Evolutionary conservation across 2,797 vertebrate species (phyloP).

Genomic region (Scarus forsteni): DNA sequence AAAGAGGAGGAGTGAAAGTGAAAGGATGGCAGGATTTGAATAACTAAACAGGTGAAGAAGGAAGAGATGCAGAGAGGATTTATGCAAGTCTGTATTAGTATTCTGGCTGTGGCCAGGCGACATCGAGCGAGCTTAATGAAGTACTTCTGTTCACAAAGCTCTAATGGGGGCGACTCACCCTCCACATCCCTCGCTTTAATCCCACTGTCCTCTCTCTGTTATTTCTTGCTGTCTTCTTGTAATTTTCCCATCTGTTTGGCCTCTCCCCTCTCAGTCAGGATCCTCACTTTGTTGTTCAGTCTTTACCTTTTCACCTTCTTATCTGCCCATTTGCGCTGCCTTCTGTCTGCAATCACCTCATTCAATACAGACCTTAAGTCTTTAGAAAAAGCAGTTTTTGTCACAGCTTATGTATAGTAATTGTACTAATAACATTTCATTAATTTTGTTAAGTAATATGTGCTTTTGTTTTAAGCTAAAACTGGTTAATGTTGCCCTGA

Average conservation of each 20-base stretch:
- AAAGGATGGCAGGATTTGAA: neutral
- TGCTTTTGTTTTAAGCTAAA: too few relatives aligned
- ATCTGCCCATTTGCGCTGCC: conserved; percentile 22
- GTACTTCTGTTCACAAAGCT: conserved; percentile 58
- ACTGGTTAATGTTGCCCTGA: too few relatives aligned
- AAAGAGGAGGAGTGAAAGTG: neutral
- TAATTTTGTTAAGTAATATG: too few relatives aligned
- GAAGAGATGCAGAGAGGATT: conserved; percentile 2
- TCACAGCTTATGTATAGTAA: too few relatives aligned
- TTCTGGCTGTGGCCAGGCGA: conserved; percentile 24
- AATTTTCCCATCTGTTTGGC: conserved; percentile 28
- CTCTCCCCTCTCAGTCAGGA: conserved; percentile 4
- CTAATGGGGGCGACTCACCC: conserved; percentile 44
- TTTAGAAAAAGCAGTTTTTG: too few relatives aligned
- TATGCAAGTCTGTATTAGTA: conserved; percentile 44
- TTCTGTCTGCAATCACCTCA: neutral
- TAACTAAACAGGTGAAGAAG: neutral
- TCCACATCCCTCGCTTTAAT: conserved; percentile 45
- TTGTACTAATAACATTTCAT: too few relatives aligned
- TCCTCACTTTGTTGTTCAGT: conserved; percentile 9
- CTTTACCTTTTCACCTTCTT: conserved; percentile 21
- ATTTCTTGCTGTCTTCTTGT: conserved; percentile 32
- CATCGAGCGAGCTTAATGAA: conserved; percentile 62
- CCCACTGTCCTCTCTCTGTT: conserved; percentile 36
- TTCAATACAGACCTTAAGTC: too few relatives aligned